Evolutionary conservation across 2,797 vertebrate genomes (phyloP).

Genomic region (Crax fasciolata): DNA sequence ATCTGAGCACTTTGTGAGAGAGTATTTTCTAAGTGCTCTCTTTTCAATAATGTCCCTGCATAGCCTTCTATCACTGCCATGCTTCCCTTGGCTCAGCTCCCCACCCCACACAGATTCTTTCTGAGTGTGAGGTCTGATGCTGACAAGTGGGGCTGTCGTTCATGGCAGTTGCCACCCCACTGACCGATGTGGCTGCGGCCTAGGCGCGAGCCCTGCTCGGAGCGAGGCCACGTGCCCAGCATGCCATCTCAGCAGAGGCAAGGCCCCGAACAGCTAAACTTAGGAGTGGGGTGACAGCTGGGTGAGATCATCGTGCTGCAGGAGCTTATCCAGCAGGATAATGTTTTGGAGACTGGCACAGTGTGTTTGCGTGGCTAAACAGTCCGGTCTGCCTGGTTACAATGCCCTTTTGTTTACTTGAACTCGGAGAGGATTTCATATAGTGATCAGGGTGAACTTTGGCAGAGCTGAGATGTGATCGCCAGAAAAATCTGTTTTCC

Average conservation of each 20-base stretch:
- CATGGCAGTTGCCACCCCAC: neutral
- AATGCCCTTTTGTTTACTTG: constrained; percentile 40
- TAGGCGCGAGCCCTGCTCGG: accelerated
- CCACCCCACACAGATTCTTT: neutral
- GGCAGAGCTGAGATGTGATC: neutral
- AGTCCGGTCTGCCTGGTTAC: constrained; percentile 35
- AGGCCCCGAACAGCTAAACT: neutral
- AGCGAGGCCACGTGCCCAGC: neutral
- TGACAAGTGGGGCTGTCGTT: neutral
- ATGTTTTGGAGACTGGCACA: constrained; percentile 41
- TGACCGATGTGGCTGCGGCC: neutral
- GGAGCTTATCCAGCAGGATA: neutral
- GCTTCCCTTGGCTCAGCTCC: neutral
- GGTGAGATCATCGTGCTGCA: constrained; percentile 10
- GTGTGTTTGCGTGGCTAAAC: constrained; percentile 17
- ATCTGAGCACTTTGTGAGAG: neutral
- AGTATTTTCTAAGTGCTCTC: neutral
- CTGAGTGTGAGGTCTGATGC: neutral
- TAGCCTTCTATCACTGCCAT: accelerated
- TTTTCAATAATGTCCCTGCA: accelerated
- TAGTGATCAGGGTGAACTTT: neutral
- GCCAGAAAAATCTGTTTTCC: constrained; percentile 3
- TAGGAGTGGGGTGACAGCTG: constrained; percentile 28
- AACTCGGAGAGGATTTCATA: constrained; percentile 27
- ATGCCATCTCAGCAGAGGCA: accelerated